These are phyloP conservation scores for Drosophila birchii DNA, from an alignment of 2,888 invertebrate species.

Conservation along the genomic window DNA sequence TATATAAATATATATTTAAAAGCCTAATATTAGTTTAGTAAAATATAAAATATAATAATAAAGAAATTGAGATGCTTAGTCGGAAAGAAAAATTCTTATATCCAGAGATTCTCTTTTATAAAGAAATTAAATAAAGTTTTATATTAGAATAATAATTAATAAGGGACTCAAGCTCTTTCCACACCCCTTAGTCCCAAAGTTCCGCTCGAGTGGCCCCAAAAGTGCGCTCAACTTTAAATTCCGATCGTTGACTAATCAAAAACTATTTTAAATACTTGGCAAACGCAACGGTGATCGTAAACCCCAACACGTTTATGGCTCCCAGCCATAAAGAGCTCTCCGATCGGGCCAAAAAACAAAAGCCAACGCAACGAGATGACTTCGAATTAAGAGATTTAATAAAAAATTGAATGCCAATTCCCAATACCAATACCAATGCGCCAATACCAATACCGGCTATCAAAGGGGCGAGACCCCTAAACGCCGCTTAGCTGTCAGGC, in stretches of 20 bases:
- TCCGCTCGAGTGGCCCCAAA: slow-evolving; percentile 2
- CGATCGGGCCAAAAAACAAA: slow-evolving; percentile 55
- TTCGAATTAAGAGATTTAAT: slow-evolving; percentile 71
- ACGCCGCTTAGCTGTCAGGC: slow-evolving; percentile 43
- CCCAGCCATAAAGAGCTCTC: slow-evolving; percentile 41
- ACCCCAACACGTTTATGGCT: slow-evolving; percentile 44
- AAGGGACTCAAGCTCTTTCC: background rate
- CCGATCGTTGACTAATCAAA: slow-evolving; percentile 25
- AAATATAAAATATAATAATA: too few relatives aligned
- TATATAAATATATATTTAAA: too few relatives aligned
- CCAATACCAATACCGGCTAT: slow-evolving; percentile 48
- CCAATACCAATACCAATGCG: slow-evolving; percentile 15
- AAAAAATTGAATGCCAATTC: slow-evolving; percentile 59
- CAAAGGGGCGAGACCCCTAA: slow-evolving; percentile 55
- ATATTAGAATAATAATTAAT: background rate
- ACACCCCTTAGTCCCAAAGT: background rate
- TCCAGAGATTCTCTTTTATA: too few relatives aligned
- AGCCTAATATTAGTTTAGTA: too few relatives aligned
- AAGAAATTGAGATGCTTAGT: too few relatives aligned
- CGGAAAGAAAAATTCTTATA: too few relatives aligned
- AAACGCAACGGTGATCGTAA: slow-evolving; percentile 32
- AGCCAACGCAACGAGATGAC: slow-evolving; percentile 59
- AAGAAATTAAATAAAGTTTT: background rate
- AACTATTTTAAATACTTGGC: slow-evolving; percentile 38
- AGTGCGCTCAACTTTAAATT: slow-evolving; percentile 31